Percentiles rank a stretch among this genome's conserved stretches.
phyloP scores from a whole-genome alignment of 2,797 vertebrate species.

The Mergus octosetaceus region DNA sequence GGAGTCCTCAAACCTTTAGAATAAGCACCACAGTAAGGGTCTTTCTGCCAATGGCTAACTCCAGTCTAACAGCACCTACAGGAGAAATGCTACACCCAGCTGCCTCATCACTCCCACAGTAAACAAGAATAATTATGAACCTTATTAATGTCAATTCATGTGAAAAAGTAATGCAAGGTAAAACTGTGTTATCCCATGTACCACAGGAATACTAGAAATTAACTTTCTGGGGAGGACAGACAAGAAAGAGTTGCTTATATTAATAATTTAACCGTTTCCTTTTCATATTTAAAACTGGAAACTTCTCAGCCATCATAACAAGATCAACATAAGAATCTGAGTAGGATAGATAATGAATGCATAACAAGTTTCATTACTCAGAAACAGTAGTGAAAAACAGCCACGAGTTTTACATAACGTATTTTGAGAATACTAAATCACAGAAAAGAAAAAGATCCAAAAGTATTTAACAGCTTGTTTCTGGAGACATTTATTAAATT shows the following conservation, averaged over 20 bases:
- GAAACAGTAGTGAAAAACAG: neutral
- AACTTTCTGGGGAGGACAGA: neutral
- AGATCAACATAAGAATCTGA: neutral
- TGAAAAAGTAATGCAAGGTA: neutral
- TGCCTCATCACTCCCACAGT: neutral
- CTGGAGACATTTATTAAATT: neutral
- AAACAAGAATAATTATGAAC: neutral
- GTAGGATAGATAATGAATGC: neutral
- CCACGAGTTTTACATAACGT: neutral
- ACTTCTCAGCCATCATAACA: neutral
- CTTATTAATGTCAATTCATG: neutral
- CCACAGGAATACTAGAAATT: neutral
- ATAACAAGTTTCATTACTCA: neutral
- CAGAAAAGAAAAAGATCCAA: neutral
- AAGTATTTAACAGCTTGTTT: neutral
- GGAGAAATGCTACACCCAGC: neutral
- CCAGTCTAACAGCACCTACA: neutral
- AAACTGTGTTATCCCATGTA: neutral
- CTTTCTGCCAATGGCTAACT: neutral
- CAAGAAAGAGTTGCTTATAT: neutral
- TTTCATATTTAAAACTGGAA: slow-evolving; percentile 34
- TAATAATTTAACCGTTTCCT: neutral
- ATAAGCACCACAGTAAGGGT: neutral
- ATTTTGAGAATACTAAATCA: neutral
- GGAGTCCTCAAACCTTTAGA: neutral